phyloP scores from a whole-genome alignment of 1,140 invertebrate species.

The Dendroctonus ponderosae region DNA sequence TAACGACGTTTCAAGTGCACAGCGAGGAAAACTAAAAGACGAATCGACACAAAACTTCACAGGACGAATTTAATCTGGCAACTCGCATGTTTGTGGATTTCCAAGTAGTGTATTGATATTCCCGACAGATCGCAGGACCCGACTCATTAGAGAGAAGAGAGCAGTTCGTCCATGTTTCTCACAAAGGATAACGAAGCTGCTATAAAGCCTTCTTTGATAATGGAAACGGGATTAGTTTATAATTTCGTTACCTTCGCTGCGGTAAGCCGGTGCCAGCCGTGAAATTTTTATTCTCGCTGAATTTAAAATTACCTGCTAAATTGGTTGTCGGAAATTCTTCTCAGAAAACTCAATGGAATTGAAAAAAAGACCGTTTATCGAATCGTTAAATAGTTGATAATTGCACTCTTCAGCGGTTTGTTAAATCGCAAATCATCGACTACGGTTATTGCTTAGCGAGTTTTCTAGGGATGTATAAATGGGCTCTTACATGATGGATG shows the following conservation, averaged over 20 bases:
- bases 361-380: slow-evolving; percentile 4
- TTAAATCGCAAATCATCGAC: too few species aligned
- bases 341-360: background rate
- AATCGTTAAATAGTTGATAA: background rate
- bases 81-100: slow-evolving; percentile 48
- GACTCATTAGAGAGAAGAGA: slow-evolving; percentile 40
- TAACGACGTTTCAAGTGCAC: slow-evolving; percentile 49
- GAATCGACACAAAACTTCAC: slow-evolving; percentile 50
- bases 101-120: slow-evolving; percentile 52
- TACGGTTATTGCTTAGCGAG: too few species aligned
- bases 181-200: slow-evolving; percentile 44
- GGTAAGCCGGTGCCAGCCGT: slow-evolving; percentile 7
- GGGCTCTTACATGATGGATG: too few species aligned
- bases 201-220: slow-evolving; percentile 44
- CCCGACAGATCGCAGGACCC: slow-evolving; percentile 40
- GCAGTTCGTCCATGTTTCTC: slow-evolving; percentile 30
- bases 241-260: slow-evolving; percentile 36
- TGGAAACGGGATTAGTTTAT: slow-evolving; percentile 45
- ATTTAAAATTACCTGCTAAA: slow-evolving; percentile 16
- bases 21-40: slow-evolving; percentile 48
- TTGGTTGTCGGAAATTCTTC: background rate
- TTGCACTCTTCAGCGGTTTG: background rate
- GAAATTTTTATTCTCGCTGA: slow-evolving; percentile 14
- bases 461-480: too few species aligned
- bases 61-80: slow-evolving; percentile 50